Base-by-base conservation (phyloP, 2,888 invertebrate species). In the Polietes domitor region DNA sequence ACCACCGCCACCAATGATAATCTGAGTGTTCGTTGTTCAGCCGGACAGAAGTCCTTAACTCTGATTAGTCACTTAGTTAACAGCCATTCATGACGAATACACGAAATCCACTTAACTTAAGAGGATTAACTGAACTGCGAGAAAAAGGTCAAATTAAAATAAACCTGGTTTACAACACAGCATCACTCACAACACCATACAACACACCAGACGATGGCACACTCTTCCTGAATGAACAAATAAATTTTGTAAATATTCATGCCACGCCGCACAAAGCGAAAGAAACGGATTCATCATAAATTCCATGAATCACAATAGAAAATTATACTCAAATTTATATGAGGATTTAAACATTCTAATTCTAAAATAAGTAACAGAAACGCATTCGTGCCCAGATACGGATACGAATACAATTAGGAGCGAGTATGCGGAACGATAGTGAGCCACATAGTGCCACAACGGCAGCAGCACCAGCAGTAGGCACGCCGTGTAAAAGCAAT, bases 81-180 rank as follows among this genome's bases (percentile, higher is more conserved):
- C 55, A 15, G 50, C 32, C 43, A 76, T 84, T 81, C 81, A 84
- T 61, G 17, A n/a, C n/a, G n/a, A n/a, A 21, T 28, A 17, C 10
- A 7, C 37, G 61, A 84, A 84, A 68, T 80, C 72, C 76, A 76
- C 75, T 76, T 80, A 78, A 78, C 65, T 63, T 85, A 87, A 88
- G 87, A 86, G 87, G 87, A 86, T 88, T 89, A 88, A 58, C 43
- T 12, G 88, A 88, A 88, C 88, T 87, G 86, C 85, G 87, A 88
- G 87, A 87, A 88, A 88, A 87, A 86, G 87, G 88, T 83, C 85
- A 72, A 50, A 73, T 28, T 55, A 28, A 41, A 61, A 58, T 61
- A 72, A 72, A 19, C 28, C 28, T 28, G 9, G 10, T 53, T 71
- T 17, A 73, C 73, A 73, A 58, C 73, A 55, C 15, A 70, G 28